Evolutionary conservation across 1,140 invertebrate species (phyloP), one percentile per base, ranked within the genome.

Genomic region (Drosophila yakuba): DNA sequence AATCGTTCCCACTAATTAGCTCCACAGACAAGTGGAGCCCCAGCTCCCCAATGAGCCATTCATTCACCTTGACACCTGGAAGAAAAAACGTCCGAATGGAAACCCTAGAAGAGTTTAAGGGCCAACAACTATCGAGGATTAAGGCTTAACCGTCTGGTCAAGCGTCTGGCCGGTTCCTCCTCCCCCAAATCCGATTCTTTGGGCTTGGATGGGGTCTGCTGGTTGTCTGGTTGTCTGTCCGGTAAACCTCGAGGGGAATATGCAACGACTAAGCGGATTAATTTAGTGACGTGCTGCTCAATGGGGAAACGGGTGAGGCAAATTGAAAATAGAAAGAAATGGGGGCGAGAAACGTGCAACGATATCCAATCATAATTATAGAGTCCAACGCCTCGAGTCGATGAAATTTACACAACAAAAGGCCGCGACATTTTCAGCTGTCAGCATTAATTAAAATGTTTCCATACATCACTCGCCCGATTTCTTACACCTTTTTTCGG

Each of bases 381-480:
- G 55, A 76, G 55, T 23, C 77, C 60, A 78, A 73, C 60, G 60
- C 51, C 50, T 60, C 35, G 48, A 59, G 48, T 68, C 72, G 41
- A 45, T 55, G 41, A 74, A 77, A 86, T 88, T 86, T 79, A 86
- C 83, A 86, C 83, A 88, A 88, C 84, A 88, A 88, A 89, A 89
- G 80, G 66, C 84, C 79, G 83, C 83, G 80, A 83, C 84, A 69
- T 84, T 79, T 88, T 56, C 84, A 88, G 83, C 83, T 88, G 83
- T 89, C 83, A 79, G 76, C 83, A 89, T 88, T 88, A 88, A 88
- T 88, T 88, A 89, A 88, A 88, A 89, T 88, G 84, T 83, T 89
- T 82, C 83, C 81, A 85, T 80, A 79, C 74, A 73, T 84, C 76
- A 62, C 66, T 54, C 80, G 75, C 64, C 71, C 41, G 81, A 85